Evolutionary conservation across 2,113 vertebrate species (phyloP).

Genomic region (Nyctibius bracteatus): DNA sequence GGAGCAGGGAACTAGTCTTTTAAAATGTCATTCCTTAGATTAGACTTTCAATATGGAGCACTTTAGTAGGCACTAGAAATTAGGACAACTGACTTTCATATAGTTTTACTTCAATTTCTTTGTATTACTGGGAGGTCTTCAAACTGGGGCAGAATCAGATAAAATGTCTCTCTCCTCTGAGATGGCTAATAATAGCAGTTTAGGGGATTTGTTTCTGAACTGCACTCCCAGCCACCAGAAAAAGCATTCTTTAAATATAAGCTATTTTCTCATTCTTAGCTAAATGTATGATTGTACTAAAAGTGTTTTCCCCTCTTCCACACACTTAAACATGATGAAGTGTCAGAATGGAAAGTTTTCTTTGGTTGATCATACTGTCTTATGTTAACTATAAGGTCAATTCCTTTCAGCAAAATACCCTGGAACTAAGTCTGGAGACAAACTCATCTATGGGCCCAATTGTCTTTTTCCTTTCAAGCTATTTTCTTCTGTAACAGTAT

Average conservation of each 20-base stretch:
- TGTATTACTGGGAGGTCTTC: conserved; percentile 5
- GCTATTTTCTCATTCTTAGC: background rate
- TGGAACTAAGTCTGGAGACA: background rate
- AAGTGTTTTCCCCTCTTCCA: background rate
- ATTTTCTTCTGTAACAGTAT: background rate
- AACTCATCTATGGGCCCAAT: background rate
- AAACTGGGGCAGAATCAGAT: conserved; percentile 49
- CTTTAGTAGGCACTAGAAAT: conserved; percentile 19
- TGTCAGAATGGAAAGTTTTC: background rate
- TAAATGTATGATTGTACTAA: background rate
- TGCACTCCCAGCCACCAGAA: background rate
- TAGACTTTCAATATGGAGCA: background rate
- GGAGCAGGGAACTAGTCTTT: background rate
- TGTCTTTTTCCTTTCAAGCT: background rate
- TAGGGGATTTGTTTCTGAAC: conserved; percentile 16
- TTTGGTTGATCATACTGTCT: background rate
- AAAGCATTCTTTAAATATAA: background rate
- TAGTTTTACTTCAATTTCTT: conserved; percentile 9
- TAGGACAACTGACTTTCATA: conserved; percentile 38
- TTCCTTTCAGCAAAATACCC: background rate
- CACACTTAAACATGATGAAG: background rate
- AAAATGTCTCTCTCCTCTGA: conserved; percentile 39
- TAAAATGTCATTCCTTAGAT: background rate
- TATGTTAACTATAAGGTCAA: background rate
- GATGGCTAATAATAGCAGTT: conserved; percentile 48